Evolutionary conservation across 1,140 invertebrate species (phyloP).

Genomic region (Cydia fagiglandana): DNA sequence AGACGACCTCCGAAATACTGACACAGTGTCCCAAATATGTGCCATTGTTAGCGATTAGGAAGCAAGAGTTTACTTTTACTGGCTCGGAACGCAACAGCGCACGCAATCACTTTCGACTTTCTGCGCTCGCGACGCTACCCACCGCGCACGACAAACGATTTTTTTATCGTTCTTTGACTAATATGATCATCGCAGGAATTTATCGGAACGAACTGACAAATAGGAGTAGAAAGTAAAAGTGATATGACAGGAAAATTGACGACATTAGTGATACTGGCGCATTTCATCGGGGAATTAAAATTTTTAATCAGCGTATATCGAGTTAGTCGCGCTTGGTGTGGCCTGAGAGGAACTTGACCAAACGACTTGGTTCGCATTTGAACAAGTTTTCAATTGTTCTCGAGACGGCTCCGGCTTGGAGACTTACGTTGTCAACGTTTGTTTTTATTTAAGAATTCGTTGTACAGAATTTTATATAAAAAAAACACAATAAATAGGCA

Average conservation of each 20-base stretch:
- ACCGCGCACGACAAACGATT: slow-evolving; percentile 35
- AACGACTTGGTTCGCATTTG: slow-evolving; percentile 10
- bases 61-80: slow-evolving; percentile 74
- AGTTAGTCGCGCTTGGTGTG: slow-evolving; percentile 7
- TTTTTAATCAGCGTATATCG: not conserved
- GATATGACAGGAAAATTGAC: slow-evolving; percentile 17
- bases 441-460: not conserved
- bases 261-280: slow-evolving; percentile 12
- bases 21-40: slow-evolving; percentile 57
- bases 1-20: slow-evolving; percentile 47
- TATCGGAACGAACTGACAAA: slow-evolving; percentile 30
- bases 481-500: too few species aligned
- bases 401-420: not conserved
- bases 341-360: not conserved
- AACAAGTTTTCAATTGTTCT: slow-evolving; percentile 25
- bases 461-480: too few species aligned
- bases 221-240: slow-evolving; percentile 27
- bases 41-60: slow-evolving; percentile 44
- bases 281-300: slow-evolving; percentile 1
- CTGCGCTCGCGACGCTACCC: slow-evolving; percentile 40
- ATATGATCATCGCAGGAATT: slow-evolving; percentile 31
- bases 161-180: slow-evolving; percentile 36
- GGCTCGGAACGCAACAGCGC: slow-evolving; percentile 51
- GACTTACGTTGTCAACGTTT: not conserved
- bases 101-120: slow-evolving; percentile 72